A percentile compares a stretch with the other conserved stretches of the same genome.
phyloP scores from a whole-genome alignment of 2,888 invertebrate species.

The Dysmachus trigonus region DNA sequence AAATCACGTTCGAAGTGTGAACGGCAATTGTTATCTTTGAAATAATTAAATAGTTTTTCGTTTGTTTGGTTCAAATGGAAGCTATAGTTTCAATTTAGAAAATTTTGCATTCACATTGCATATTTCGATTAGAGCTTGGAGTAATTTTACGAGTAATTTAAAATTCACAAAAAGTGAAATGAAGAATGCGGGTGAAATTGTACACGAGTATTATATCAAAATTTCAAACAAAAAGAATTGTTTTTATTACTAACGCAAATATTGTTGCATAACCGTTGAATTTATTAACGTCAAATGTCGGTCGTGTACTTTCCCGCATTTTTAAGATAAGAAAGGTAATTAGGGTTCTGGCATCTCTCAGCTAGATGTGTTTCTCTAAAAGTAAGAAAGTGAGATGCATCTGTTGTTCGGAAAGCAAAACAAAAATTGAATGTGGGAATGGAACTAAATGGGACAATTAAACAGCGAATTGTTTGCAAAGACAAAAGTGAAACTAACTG shows the following conservation, averaged over 20 bases:
- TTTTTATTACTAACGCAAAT: background rate
- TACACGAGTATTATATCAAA: background rate
- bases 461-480: background rate
- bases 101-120: no score
- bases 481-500: constrained; percentile 14
- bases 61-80: no score
- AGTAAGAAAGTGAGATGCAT: background rate
- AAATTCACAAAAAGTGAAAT: no score
- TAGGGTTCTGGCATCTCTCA: background rate
- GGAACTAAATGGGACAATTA: constrained; percentile 1
- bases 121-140: no score
- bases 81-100: no score
- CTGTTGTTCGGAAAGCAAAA: background rate
- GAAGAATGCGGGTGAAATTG: no score
- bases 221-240: background rate
- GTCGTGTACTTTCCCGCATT: background rate
- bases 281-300: background rate
- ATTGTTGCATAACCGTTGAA: background rate
- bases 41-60: no score
- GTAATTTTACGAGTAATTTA: no score
- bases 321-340: background rate
- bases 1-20: no score
- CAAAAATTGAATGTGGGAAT: constrained; percentile 10
- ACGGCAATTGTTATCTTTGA: no score
- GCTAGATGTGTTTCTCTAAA: background rate